Evolutionary conservation across 1,140 invertebrate genomes (phyloP), one percentile per base, ranked within the genome.

Genomic region (Vanessa tameamea): DNA sequence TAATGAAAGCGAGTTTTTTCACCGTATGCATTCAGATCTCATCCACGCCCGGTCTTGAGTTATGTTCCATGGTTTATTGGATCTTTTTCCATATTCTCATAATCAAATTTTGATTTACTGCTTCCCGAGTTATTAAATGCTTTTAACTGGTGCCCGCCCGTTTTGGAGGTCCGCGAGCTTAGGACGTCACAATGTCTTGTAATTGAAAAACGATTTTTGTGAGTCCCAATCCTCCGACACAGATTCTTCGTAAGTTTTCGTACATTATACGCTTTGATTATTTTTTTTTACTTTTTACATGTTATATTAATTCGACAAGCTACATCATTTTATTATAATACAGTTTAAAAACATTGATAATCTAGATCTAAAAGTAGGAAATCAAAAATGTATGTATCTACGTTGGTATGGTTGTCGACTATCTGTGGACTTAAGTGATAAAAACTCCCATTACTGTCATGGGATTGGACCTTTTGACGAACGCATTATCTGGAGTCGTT

Each of bases 91-190:
- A 76, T 78, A 79, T 79, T 81, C 78, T 78, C 76, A 79, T 83
- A 83, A 85, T 87, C 83, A 83, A 85, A 86, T 78, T 82, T 82
- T 87, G 85, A 87, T 87, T 87, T 87, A 87, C 71, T 76, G 76
- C 76, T 77, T 72, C 69, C 67, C 82, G 73, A 69, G 72, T 79
- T 82, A 82, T 81, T 82, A 83, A 83, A 80, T 80, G 77, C 77
- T 82, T 83, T 84, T 79, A 78, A 78, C 76, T 66, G 72, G 71
- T 80, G 78, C 74, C 75, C 72, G 76, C 73, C 69, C 73, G 65
- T 69, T 77, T 72, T 50, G 77, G 72, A 77, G 70, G 64, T 70
- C 66, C 69, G 65, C 23, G 64, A 69, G 31, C 12, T 31, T 68
- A 59, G 64, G 64, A 66, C 75, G 78, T 82, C 82, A 83, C 79